Evolutionary conservation across 2,888 invertebrate species (phyloP).

Genomic region (Zygothrica quintamaculata): DNA sequence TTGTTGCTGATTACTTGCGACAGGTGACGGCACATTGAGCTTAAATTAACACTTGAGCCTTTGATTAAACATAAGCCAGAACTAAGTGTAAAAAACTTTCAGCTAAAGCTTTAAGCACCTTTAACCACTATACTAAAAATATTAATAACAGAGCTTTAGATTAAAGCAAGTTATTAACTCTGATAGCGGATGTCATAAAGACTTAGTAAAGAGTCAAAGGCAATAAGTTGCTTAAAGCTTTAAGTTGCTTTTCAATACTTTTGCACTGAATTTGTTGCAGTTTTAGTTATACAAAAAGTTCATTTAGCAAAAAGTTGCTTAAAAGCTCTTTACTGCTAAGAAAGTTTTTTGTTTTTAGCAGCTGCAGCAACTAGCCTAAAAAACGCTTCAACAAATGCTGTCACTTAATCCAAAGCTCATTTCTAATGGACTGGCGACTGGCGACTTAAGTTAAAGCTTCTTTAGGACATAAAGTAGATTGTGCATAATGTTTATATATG

Average conservation of each 20-base stretch:
- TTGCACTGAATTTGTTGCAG: too few relatives aligned
- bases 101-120: neutral
- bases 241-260: neutral
- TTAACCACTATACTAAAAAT: neutral
- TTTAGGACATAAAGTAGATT: too few relatives aligned
- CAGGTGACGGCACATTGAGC: slow-evolving; percentile 33
- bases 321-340: too few relatives aligned
- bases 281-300: too few relatives aligned
- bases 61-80: neutral
- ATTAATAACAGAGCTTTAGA: neutral
- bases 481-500: neutral
- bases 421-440: too few relatives aligned
- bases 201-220: neutral
- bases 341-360: too few relatives aligned
- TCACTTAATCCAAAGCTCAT: neutral
- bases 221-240: neutral
- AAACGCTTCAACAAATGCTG: too few relatives aligned
- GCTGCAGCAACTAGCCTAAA: too few relatives aligned
- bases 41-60: slow-evolving; percentile 12
- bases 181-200: neutral
- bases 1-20: slow-evolving; percentile 28
- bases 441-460: too few relatives aligned
- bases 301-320: too few relatives aligned
- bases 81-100: too few relatives aligned
- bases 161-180: too few relatives aligned